Evolutionary conservation across 2,888 invertebrate species (phyloP), one percentile per base, ranked within the genome.

Genomic region (Petrolisthes manimaculis): DNA sequence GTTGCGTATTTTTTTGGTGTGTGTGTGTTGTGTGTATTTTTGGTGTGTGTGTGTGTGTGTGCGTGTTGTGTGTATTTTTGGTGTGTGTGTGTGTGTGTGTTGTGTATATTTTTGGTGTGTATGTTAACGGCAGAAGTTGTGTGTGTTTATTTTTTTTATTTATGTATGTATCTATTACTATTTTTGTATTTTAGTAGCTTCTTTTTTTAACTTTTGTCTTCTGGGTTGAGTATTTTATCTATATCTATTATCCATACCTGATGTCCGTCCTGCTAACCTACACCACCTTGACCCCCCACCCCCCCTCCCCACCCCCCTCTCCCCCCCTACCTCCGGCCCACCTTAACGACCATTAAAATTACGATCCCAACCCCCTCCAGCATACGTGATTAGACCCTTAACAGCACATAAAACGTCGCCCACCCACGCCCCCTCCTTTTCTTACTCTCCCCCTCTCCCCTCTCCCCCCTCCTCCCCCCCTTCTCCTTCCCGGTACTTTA

Each of bases 351-450:
- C 80, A 51, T 55, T 69, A 71, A n/a, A 71, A 71, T 71, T 71
- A 71, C 71, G 71, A 71, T 71, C 71, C 71, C 21, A 37, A 2
- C 75, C 56, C 56, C 80, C 61, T 56, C 21, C 53, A 83, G 83
- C 71, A 74, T 71, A 74, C 51, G 71, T 74, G 69, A 83, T 83
- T 83, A 83, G 74, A 71, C 71, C 69, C 74, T 83, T 83, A 67
- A 71, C 74, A 83, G 83, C 83, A 8, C 83, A 83, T 83, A 83
- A 83, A 83, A 71, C 51, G 83, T 83, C 74, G 69, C 51, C 67
- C 74, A 54, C 71, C 71, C 71, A 71, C 71, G 18, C 71, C 71
- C 71, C 54, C 21, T 37, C n/a, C 18, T 67, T 14, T 37, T 67
- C 67, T n/a, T 37, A 3, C 67, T 82, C 82, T 24, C 82, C 51